These are phyloP conservation scores for Drosophila limbata DNA, from an alignment of 2,888 invertebrate genomes.

Conservation along the genomic window DNA sequence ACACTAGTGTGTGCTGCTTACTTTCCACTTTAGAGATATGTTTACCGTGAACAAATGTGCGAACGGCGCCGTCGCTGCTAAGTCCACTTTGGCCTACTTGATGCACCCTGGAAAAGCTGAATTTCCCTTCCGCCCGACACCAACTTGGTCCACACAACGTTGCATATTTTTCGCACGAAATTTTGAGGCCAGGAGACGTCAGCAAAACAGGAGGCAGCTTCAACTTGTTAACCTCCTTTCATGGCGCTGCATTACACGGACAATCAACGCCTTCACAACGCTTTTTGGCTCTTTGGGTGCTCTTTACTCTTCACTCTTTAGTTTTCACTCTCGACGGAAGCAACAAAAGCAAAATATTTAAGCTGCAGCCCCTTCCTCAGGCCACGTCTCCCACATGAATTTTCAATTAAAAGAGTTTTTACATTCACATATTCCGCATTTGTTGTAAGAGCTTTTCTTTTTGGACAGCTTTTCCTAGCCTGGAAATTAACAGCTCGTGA, in stretches of 20 bases:
- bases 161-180: constrained; percentile 59
- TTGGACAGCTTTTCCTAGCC: constrained; percentile 48
- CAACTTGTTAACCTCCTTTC: constrained; percentile 77
- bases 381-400: constrained; percentile 54
- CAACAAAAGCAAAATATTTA: constrained; percentile 65
- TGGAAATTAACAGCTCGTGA: constrained; percentile 71
- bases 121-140: neutral
- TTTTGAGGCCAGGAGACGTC: constrained; percentile 42
- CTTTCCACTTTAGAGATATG: constrained; percentile 73
- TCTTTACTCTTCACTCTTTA: neutral
- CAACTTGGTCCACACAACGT: neutral
- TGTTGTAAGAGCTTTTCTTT: constrained; percentile 9
- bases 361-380: constrained; percentile 29
- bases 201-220: constrained; percentile 54
- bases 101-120: constrained; percentile 38
- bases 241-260: constrained; percentile 64
- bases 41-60: constrained; percentile 65
- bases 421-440: constrained; percentile 32
- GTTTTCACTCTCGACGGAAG: constrained; percentile 20
- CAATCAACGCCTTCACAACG: constrained; percentile 67
- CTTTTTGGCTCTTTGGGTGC: constrained; percentile 29
- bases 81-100: constrained; percentile 74
- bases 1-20: constrained; percentile 40
- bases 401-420: constrained; percentile 71
- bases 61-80: constrained; percentile 54